Evolutionary conservation across 2,797 vertebrate species (phyloP).

Genomic region (Ptychobarbus kaznakovi): DNA sequence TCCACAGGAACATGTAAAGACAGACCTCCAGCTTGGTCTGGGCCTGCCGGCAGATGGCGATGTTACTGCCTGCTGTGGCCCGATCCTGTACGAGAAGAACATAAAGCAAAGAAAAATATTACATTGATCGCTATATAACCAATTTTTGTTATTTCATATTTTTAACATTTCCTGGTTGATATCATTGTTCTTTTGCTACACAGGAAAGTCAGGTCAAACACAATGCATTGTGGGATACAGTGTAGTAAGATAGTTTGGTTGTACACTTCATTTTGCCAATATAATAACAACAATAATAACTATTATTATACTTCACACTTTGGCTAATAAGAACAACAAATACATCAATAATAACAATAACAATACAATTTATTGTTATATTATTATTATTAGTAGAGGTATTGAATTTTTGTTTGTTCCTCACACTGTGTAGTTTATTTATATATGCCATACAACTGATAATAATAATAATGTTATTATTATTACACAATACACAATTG

Average conservation of each 20-base stretch:
- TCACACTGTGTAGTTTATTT: neutral
- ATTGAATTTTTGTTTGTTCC: no score
- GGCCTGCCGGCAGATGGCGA: constrained; percentile 89
- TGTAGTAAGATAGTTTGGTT: neutral
- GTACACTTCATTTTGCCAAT: neutral
- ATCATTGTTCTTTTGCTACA: neutral
- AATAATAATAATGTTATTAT: no score
- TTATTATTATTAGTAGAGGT: no score
- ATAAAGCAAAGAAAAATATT: neutral
- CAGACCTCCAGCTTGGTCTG: constrained; percentile 93
- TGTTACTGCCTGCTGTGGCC: constrained; percentile 83
- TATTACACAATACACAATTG: no score
- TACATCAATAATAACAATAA: neutral
- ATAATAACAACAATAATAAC: neutral
- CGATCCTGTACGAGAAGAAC: constrained; percentile 78
- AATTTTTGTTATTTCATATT: neutral
- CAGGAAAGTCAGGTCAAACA: neutral
- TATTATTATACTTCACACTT: neutral
- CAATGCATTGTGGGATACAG: neutral
- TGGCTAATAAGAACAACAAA: neutral
- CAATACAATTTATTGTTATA: neutral
- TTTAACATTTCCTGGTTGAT: neutral
- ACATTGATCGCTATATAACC: neutral
- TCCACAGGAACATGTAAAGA: constrained; percentile 96
- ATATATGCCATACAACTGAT: neutral